Percentiles rank a stretch among this genome's conserved stretches.
phyloP scores from a whole-genome alignment of 2,113 vertebrate species.

The Neomonachus schauinslandi region DNA sequence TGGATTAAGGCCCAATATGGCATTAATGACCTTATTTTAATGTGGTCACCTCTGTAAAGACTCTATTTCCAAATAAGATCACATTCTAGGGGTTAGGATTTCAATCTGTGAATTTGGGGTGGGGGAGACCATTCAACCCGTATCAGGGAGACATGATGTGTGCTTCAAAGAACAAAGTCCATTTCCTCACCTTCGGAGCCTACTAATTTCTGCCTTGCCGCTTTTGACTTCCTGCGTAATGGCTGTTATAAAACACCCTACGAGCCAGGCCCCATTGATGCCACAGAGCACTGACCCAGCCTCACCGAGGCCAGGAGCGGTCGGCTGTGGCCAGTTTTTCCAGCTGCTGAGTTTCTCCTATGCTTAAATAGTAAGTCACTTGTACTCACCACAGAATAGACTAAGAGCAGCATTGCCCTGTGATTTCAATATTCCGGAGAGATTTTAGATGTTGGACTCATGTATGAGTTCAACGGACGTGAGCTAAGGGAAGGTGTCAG shows the following conservation, averaged over 20 bases:
- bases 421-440: background rate
- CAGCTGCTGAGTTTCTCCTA: background rate
- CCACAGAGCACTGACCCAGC: fast-evolving
- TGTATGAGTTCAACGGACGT: too few relatives aligned
- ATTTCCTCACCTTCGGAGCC: background rate
- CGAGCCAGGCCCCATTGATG: too few relatives aligned
- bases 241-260: background rate
- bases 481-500: background rate
- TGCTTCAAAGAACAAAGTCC: fast-evolving
- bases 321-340: background rate
- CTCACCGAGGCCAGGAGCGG: fast-evolving
- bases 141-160: fast-evolving
- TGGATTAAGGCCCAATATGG: background rate
- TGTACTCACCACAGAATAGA: background rate
- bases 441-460: background rate
- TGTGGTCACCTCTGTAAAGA: background rate
- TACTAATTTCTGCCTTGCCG: background rate
- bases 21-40: background rate
- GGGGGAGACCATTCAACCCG: background rate
- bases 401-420: background rate
- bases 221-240: background rate
- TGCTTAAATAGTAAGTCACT: background rate
- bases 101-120: background rate
- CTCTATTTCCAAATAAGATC: background rate
- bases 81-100: background rate